Percentiles rank a stretch among this genome's conserved stretches.
phyloP scores from a whole-genome alignment of 2,888 invertebrate genomes.

The Leucoptera coffeella region DNA sequence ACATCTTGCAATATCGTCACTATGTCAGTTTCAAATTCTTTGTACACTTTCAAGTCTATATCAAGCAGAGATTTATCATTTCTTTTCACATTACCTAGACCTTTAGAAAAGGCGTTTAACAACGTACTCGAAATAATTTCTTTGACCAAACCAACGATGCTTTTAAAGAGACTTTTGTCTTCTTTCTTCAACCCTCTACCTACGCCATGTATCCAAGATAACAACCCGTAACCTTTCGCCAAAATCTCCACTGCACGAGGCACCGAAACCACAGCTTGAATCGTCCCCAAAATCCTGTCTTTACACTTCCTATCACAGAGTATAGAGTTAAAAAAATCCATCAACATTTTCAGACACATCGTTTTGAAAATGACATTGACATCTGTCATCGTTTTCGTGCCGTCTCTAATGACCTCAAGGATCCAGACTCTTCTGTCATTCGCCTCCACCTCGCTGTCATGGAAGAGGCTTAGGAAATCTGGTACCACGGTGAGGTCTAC shows the following conservation, averaged over 20 bases:
- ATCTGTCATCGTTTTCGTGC: constrained; percentile 70
- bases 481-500: constrained; percentile 77
- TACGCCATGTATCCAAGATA: constrained; percentile 60
- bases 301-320: constrained; percentile 58
- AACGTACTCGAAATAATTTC: constrained; percentile 22
- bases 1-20: constrained; percentile 19
- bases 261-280: constrained; percentile 58
- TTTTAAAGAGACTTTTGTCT: constrained; percentile 16
- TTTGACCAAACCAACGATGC: constrained; percentile 15
- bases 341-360: constrained; percentile 70
- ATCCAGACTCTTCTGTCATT: constrained; percentile 71
- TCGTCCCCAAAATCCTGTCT: constrained; percentile 59
- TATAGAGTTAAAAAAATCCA: constrained; percentile 61
- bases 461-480: constrained; percentile 79
- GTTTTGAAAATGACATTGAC: constrained; percentile 66
- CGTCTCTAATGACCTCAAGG: constrained; percentile 67
- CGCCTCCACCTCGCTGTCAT: constrained; percentile 67
- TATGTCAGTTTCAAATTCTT: constrained; percentile 28
- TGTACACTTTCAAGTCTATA: constrained; percentile 23
- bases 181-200: constrained; percentile 17
- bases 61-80: constrained; percentile 12
- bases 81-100: constrained; percentile 13
- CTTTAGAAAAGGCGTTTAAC: constrained; percentile 18
- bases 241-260: constrained; percentile 60
- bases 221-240: constrained; percentile 60